Percentiles rank a stretch among this genome's conserved stretches.
phyloP scores from a whole-genome alignment of 2,888 invertebrate genomes.

The Lacanobia oleracea region DNA sequence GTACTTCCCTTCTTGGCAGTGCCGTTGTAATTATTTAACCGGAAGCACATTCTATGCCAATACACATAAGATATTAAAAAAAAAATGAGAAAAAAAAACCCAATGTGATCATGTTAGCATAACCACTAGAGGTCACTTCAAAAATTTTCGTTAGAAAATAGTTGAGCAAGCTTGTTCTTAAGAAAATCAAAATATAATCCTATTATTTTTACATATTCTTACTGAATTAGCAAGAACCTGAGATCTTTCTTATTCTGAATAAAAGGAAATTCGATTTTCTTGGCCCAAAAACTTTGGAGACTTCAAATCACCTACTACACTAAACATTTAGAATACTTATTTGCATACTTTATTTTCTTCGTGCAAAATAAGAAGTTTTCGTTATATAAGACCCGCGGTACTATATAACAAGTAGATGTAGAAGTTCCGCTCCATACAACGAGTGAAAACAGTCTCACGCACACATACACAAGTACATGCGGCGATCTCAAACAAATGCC shows the following conservation, averaged over 20 bases:
- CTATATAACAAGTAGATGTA: background rate
- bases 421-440: background rate
- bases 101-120: background rate
- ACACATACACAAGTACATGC: background rate
- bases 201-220: background rate
- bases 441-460: background rate
- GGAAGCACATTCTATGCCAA: no score
- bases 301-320: constrained; percentile 28
- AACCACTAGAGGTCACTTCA: background rate
- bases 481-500: background rate
- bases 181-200: background rate
- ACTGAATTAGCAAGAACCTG: background rate
- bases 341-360: constrained; percentile 55
- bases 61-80: background rate
- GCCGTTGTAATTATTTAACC: background rate
- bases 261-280: constrained; percentile 21
- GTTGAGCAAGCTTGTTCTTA: fast-evolving
- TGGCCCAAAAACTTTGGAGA: constrained; percentile 13
- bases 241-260: background rate
- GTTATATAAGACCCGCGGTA: no score
- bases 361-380: constrained; percentile 35
- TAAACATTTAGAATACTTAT: constrained; percentile 22
- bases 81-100: background rate
- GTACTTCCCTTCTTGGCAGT: constrained; percentile 5
- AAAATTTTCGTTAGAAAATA: background rate